Evolutionary conservation across 2,797 vertebrate genomes (phyloP), one percentile per base, ranked within the genome.

Genomic region (Eulemur rubriventer): DNA sequence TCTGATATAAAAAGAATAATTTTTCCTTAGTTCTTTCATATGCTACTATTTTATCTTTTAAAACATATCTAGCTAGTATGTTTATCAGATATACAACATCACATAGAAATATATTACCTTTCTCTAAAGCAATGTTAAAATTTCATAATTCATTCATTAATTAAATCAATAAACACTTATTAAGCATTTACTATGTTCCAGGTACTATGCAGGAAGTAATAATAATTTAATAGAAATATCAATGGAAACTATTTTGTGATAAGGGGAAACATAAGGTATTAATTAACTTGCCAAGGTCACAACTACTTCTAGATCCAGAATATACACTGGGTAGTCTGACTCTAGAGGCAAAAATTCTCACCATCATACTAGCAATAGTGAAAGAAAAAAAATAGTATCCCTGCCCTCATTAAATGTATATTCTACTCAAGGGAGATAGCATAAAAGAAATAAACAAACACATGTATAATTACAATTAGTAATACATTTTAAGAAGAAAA

Each of bases 171-270:
- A 59, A 75, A 75, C 22, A 50, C 9, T 33, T 83, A 73, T 0
- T 88, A 57, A 96, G 26, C 4, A 92, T 17, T 55, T 85, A 0
- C 3, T 69, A 7, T 92, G 16, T 65, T 80, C 35, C 6, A 57
- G 33, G 14, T 46, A 80, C 52, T 70, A 11, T 67, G 20, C 1
- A 63, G 33, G 76, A 84, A 28, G 24, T 50, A 52, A 86, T 83
- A 63, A 63, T 55, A 57, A 55, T 67, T 69, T 65, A n/a, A 55
- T 52, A 72, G 50, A 90, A 91, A 38, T 75, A 65, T 2, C 17
- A 52, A 38, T 28, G 22, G n/a, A 89, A 92, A 87, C 69, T 73
- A 75, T 43, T 95, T 76, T 88, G 33, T 91, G n/a, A 73, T 89
- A 79, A 85, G 41, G 6, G 14, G 35, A 82, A 50, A 14, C 4